A percentile compares a stretch with the other conserved stretches of the same genome.
These are phyloP conservation scores for Siniperca undulata DNA, from an alignment of 2,797 vertebrate species.

Conservation along the genomic window DNA sequence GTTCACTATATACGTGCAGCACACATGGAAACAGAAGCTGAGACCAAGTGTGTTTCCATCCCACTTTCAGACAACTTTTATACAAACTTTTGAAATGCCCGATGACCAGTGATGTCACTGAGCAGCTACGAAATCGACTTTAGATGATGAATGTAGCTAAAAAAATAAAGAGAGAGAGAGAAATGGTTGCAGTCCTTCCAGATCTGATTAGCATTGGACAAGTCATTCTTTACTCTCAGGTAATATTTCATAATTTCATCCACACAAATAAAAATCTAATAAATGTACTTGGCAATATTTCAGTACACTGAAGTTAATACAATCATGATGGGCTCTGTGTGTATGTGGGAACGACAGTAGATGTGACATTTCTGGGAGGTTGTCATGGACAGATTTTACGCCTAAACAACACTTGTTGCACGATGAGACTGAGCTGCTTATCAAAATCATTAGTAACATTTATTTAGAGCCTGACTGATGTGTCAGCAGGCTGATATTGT, in stretches of 20 bases:
- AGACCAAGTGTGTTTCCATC: not conserved
- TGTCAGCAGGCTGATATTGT: not conserved
- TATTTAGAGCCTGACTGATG: not conserved
- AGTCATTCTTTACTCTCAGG: constrained; percentile 1
- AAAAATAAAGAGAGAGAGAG: not conserved
- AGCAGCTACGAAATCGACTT: not conserved
- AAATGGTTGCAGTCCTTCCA: not conserved
- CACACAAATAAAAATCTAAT: constrained; percentile 16
- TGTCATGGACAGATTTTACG: not conserved
- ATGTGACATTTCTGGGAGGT: not conserved
- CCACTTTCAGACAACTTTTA: not conserved
- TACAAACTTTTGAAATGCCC: not conserved
- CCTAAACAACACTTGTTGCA: not conserved
- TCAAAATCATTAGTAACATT: not conserved
- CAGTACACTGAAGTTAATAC: not conserved
- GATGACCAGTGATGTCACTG: not conserved
- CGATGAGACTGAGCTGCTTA: not conserved
- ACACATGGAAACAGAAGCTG: not conserved
- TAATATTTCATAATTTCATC: constrained; percentile 1
- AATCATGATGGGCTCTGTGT: not conserved
- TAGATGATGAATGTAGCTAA: not conserved
- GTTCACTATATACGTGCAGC: not conserved
- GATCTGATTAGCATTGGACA: constrained; percentile 28
- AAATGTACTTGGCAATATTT: constrained; percentile 16
- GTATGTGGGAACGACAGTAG: not conserved